Evolutionary conservation across 2,888 invertebrate genomes (phyloP).

Genomic region (Ophioninae sp.): DNA sequence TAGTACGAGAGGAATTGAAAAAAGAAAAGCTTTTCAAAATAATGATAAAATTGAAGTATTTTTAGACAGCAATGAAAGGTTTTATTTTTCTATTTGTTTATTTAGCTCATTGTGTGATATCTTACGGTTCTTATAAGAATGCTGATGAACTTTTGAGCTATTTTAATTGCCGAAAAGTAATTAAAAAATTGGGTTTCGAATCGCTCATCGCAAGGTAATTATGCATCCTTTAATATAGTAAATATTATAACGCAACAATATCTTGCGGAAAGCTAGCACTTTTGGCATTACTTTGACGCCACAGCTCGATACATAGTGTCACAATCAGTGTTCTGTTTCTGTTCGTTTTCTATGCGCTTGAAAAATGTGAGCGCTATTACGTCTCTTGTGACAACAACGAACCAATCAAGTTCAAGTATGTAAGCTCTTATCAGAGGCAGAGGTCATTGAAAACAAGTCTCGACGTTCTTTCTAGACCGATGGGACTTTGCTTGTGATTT

Average conservation of each 20-base stretch:
- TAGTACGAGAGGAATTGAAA: no score
- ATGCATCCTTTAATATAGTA: no score
- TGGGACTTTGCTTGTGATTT: background rate
- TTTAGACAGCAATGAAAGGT: no score
- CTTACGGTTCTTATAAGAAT: no score
- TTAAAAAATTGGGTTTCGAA: no score
- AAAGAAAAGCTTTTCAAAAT: no score
- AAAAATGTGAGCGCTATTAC: conserved; percentile 6
- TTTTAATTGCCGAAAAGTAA: background rate
- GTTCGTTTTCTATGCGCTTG: conserved; percentile 23
- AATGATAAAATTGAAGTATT: no score
- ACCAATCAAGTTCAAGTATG: conserved; percentile 45
- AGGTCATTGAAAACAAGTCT: conserved; percentile 40
- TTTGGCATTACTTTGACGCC: background rate
- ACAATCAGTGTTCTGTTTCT: background rate
- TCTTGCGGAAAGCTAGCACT: background rate
- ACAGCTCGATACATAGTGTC: background rate
- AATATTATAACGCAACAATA: no score
- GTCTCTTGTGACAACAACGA: conserved; percentile 23
- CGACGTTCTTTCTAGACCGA: background rate
- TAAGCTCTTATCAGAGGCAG: conserved; percentile 35
- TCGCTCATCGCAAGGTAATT: no score
- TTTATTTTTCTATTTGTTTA: no score
- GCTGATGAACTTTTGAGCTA: background rate
- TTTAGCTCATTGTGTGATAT: no score